Evolutionary conservation across 2,113 vertebrate genomes (phyloP).

Genomic region (Malurus elegans): DNA sequence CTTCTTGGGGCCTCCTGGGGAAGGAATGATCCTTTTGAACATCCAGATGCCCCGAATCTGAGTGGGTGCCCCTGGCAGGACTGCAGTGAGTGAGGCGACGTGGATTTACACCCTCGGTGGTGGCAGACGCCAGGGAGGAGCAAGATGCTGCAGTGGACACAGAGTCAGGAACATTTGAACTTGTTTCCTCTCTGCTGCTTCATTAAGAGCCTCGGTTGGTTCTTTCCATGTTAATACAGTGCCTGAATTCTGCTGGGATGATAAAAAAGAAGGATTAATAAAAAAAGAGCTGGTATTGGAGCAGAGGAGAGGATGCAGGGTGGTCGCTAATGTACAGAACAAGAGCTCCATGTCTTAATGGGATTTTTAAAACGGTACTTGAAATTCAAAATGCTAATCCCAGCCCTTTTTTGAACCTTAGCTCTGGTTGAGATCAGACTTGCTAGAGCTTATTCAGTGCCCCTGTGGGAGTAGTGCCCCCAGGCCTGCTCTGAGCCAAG

Average conservation of each 20-base stretch:
- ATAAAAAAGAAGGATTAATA: neutral
- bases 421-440: neutral
- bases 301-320: neutral
- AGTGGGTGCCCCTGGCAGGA: neutral
- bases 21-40: neutral
- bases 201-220: neutral
- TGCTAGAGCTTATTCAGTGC: neutral
- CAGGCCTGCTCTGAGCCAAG: neutral
- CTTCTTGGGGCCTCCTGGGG: neutral
- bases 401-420: neutral
- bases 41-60: neutral
- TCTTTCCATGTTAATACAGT: neutral
- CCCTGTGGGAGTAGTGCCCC: neutral
- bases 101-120: neutral
- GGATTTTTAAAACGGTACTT: neutral
- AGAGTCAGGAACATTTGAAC: neutral
- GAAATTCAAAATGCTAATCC: neutral
- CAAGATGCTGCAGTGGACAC: neutral
- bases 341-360: neutral
- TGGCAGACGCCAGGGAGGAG: neutral
- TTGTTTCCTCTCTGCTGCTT: neutral
- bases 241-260: neutral
- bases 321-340: neutral
- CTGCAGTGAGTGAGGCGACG: neutral
- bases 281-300: neutral